A percentile compares a stretch with the other conserved stretches of the same genome.
Evolutionary conservation across 2,797 vertebrate species (phyloP).

Genomic region (Alexandromys oeconomus): DNA sequence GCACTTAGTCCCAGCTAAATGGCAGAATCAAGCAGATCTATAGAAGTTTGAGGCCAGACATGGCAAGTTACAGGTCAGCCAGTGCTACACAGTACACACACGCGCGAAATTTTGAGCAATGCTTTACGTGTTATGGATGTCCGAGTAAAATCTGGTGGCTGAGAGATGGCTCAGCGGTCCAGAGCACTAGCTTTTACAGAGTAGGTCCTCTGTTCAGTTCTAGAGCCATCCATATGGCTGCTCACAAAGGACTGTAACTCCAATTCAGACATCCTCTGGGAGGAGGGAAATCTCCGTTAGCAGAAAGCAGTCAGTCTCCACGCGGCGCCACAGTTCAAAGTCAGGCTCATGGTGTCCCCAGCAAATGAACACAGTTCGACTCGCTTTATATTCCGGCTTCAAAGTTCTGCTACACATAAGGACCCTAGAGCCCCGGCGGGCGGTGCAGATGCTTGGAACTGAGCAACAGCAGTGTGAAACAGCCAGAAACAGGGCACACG

Average conservation of each 20-base stretch:
- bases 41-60: not conserved
- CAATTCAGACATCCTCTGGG: not conserved
- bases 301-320: not conserved
- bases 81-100: not conserved
- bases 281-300: not conserved
- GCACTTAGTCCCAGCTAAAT: not conserved
- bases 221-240: not conserved
- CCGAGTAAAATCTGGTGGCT: not conserved
- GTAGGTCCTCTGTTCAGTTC: not conserved
- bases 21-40: not conserved
- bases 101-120: not conserved
- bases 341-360: not conserved
- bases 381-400: not conserved
- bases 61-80: not conserved
- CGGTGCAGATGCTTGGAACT: not conserved
- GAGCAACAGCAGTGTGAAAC: not conserved
- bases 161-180: not conserved
- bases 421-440: too few species aligned
- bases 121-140: not conserved
- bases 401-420: not conserved
- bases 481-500: not conserved
- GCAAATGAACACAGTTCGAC: not conserved
- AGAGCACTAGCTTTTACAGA: not conserved
- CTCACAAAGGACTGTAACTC: not conserved
- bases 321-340: not conserved